Conservation (phyloP, 2,797 vertebrate genomes). For the Clarias pachynema region DNA sequence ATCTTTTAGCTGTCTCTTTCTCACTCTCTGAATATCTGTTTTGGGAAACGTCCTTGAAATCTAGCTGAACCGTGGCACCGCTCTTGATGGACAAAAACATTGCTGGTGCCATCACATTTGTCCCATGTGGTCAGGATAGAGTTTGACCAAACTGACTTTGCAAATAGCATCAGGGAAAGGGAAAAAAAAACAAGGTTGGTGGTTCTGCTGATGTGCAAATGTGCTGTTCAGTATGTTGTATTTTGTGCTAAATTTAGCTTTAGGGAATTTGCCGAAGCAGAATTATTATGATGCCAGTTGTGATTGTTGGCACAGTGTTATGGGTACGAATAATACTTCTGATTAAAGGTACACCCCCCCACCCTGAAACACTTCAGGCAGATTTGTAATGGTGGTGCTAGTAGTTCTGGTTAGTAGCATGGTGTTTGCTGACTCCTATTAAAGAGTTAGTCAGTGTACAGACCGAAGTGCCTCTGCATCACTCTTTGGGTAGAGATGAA, state of each 20-base stretch:
- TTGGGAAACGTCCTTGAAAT: conserved; percentile 12
- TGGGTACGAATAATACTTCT: background rate
- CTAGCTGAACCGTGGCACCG: background rate
- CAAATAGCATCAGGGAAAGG: background rate
- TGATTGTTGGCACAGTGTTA: too few species aligned
- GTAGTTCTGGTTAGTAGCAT: background rate
- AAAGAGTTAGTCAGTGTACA: background rate
- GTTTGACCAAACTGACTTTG: background rate
- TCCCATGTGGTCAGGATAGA: conserved; percentile 28
- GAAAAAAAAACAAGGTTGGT: conserved; percentile 5
- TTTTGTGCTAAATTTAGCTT: conserved; percentile 13
- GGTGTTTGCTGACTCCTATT: background rate
- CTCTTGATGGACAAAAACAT: background rate
- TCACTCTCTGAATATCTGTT: background rate
- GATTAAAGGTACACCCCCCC: background rate
- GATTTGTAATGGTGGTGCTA: background rate
- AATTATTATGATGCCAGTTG: background rate
- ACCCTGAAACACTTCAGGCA: background rate
- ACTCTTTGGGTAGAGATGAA: background rate
- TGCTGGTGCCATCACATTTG: background rate
- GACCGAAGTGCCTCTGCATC: background rate
- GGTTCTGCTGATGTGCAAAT: conserved; percentile 1
- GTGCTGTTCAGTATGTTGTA: background rate
- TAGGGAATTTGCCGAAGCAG: background rate
- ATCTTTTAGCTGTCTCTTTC: background rate